Base-by-base conservation (phyloP, 2,888 invertebrate genomes). In the Agrilus cyanescens region DNA sequence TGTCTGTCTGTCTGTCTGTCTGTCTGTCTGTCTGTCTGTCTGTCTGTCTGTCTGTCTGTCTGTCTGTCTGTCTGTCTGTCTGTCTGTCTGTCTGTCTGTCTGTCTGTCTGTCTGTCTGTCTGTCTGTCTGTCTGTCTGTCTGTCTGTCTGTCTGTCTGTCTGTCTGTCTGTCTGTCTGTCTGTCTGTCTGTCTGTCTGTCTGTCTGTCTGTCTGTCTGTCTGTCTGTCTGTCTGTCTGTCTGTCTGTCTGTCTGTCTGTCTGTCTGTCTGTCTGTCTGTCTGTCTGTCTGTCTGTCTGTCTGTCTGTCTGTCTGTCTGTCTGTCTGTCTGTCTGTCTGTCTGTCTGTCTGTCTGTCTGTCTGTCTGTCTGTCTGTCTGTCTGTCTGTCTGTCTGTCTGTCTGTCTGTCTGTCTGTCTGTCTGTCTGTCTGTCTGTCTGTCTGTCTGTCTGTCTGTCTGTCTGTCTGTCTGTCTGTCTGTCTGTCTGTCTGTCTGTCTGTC, bases 1-100 rank as follows among this genome's bases (percentile, higher is more conserved):
- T 36, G 36, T 36, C 36, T 36, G 36, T 36, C 36, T 36, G 36
- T 36, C 36, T 36, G 36, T 36, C 36, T 36, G 36, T 36, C 36
- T 36, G 36, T 36, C 36, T 36, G 8, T 36, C 8, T 36, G 8
- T 36, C 8, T 36, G 8, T 36, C 8, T 36, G 8, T 36, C 36
- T 36, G 36, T 36, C 16, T 15, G 36, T 36, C 36, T 36, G 36
- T 36, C 36, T 36, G 8, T 36, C 8, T 36, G 8, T 36, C 8
- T 36, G 8, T 36, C 8, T 36, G 8, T 36, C 36, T 36, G 36
- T 36, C 36, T 36, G 36, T 36, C 36, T 36, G 36, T 36, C 36
- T 36, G 8, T 36, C 8, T 36, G 8, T 36, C 8, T 36, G 8
- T 36, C 8, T 36, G 8, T 36, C 36, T 36, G 36, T 36, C 36